Base-by-base conservation (phyloP, 2,797 vertebrate species). In the Sus cebifrons region DNA sequence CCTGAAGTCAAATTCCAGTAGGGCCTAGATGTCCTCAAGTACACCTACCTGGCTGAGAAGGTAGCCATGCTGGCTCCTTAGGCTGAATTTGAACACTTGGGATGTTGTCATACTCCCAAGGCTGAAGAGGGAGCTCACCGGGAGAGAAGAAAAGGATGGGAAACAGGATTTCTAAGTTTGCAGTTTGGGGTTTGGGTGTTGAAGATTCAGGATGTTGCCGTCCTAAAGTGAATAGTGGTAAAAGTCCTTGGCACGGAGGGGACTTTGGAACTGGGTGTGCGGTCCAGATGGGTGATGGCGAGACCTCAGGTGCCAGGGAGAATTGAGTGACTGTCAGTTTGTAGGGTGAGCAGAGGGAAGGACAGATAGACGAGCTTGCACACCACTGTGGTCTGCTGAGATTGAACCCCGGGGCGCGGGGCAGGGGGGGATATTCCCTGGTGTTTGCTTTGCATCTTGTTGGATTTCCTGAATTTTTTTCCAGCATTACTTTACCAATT, bases 401-500 rank as follows among this genome's bases (percentile, higher is more conserved):
- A 62, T 4, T 3, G 71, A 52, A 18, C 11, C 36, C 36, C 36
- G 36, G 36, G 36, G 36, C 36, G 36, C 32, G 32, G 32, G 32
- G 36, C 36, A 36, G 23, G 32, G 16, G 3, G 13, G 10, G 21
- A 5, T 90, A 5, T 90, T 86, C 36, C 77, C 75, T 29, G 92
- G 86, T 23, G 40, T 96, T 95, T 93, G 62, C 56, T 81, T 68
- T 40, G 29, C 44, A 16, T 74, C 44, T 25, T 52, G 54, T 12
- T 67, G 91, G 56, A 54, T 85, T 74, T 90, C 91, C 87, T 75
- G 93, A 79, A 65, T 93, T 85, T 56, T 68, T 65, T 91, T 81
- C 73, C 73, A 44, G 5, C 58, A 6, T 74, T 62, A 23, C 56
- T 89, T 94, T 85, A 60, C n/a, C 84, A 89, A 3, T 75, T 89